Base-by-base conservation (phyloP, 2,888 invertebrate species). In the Drosophila cognata region DNA sequence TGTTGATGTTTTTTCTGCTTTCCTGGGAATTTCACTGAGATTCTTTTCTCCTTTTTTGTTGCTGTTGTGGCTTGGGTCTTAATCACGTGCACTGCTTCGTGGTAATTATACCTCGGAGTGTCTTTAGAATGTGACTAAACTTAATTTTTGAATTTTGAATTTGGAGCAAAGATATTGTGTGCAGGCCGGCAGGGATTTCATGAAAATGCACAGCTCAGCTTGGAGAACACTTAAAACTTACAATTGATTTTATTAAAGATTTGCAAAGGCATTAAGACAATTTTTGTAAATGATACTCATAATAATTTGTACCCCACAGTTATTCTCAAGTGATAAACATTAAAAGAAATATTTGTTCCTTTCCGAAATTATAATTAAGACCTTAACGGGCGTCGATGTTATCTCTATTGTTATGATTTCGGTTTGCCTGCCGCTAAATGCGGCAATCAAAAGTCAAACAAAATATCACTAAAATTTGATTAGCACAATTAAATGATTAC, bases 401-500 rank as follows among this genome's bases (percentile, higher is more conserved):
- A 58, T 63, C 52, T 46, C 51, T 60, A 71, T 70, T 70, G 69
- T 70, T 70, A 72, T n/a, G 35, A 31, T 55, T 48, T 38, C 31
- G 33, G 52, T n/a, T 64, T 73, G 66, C 38, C 71, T 69, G 71
- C 62, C 63, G 60, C 71, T 89, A 89, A 88, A 79, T 69, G 88
- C 72, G 28, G 85, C 82, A 79, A 84, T 89, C 88, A 89, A 78
- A 80, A 60, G 77, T 66, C 67, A 50, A 68, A 79, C 59, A 63
- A 75, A 77, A 70, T 58, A 70, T 64, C 76, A 84, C 79, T 55
- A 72, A 84, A 85, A 77, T 85, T 85, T 85, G 90, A 85, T 85
- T 90, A 88, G 90, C 71, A 73, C 89, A 85, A 85, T 90, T 85
- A 85, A 82, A 82, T 85, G 85, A 89, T 84, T 84, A 89, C 64